Evolutionary conservation across 2,888 invertebrate genomes (phyloP), one percentile per base, ranked within the genome.

Genomic region (Eupithecia tripunctaria): DNA sequence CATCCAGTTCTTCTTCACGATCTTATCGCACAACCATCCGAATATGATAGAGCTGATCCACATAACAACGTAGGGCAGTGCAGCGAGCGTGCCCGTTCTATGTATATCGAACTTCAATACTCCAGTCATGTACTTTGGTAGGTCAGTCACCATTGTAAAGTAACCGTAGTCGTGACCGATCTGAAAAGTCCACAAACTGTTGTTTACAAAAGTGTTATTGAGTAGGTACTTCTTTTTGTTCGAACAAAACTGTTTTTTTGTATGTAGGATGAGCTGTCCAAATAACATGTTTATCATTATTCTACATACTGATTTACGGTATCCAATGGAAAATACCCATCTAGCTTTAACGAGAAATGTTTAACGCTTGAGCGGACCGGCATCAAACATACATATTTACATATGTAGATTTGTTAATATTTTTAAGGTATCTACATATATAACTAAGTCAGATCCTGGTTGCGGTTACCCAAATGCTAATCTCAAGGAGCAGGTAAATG

Each of bases 151-250:
- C 95, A 97, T 96, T 0, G 96, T 96, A 85, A 96, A 96, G 87
- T 96, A 96, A 2, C 96, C 96, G 95, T 96, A 97, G 83, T 96
- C 96, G 86, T 96, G 96, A 29, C 96, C 96, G 64, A 96, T 94
- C 94, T 94, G 84, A 56, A 74, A 68, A 14, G 43, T 56, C 21
- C 56, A 56, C 21, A 56, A 56, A 56, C 4, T 14, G 14, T 4
- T 56, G 56, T 56, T 56, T 25, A 25, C 56, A 56, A 25, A 56
- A 12, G 5, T 25, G 4, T 25, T 25, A 56, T 25, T 21, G 14
- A 25, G 12, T 5, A 29, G 29, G 32, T 18, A 12, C 12, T 25
- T 12, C 1, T 25, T 51, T 51, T 51, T 21, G 56, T 25, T 12
- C 12, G 25, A 12, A 51, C 12, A 25, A 21, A 21, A 4, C 21